A percentile compares a stretch with the other conserved stretches of the same genome.
These are phyloP conservation scores for Etheostoma spectabile DNA, from an alignment of 2,113 vertebrate genomes.

Conservation along the genomic window DNA sequence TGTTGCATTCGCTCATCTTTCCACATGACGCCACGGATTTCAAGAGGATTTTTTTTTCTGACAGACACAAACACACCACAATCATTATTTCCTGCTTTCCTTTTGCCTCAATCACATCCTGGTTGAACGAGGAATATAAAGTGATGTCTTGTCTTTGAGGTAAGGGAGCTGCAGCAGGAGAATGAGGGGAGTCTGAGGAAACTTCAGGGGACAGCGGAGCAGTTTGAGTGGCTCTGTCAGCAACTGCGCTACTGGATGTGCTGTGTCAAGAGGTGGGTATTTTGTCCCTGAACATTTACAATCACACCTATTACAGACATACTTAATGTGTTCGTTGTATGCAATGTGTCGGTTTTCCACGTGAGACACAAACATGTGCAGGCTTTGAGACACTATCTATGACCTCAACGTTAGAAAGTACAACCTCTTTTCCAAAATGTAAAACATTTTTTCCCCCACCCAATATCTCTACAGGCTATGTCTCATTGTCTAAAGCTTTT, in stretches of 20 bases:
- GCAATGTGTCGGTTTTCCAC: no score
- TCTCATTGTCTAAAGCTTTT: no score
- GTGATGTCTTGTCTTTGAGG: conserved; percentile 45
- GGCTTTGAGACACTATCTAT: no score
- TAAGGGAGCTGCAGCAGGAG: conserved; percentile 67
- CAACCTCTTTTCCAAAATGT: no score
- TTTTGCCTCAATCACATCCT: conserved; percentile 21
- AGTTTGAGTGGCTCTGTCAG: conserved; percentile 84
- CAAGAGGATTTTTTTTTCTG: neutral
- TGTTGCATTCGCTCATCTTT: conserved; percentile 21
- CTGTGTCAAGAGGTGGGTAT: conserved; percentile 77
- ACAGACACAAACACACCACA: conserved; percentile 1
- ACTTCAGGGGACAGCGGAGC: conserved; percentile 78
- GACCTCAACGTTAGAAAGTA: no score
- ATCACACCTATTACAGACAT: no score
- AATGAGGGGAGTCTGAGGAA: conserved; percentile 76
- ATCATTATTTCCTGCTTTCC: neutral
- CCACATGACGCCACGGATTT: conserved; percentile 20
- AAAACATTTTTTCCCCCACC: no score
- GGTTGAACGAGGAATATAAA: neutral
- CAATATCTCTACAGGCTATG: no score
- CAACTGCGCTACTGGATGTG: conserved; percentile 83
- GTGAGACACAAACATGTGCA: no score
- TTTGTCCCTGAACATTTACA: neutral
- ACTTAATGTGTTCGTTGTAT: no score